Conservation (phyloP, 2,797 vertebrate species). For the Monodelphis domestica region DNA sequence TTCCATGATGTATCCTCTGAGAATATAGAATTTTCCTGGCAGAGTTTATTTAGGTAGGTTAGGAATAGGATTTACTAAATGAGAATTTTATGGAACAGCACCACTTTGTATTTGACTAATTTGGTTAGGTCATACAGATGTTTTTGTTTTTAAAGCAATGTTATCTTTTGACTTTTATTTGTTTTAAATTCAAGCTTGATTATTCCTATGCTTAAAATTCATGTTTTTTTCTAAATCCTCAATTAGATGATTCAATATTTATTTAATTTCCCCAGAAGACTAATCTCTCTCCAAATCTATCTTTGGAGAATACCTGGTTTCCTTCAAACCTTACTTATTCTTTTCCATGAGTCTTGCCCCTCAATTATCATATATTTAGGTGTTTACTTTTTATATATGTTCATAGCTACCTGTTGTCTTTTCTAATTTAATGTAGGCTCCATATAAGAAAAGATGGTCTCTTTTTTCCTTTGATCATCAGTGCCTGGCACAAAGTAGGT, state of each 20-base stretch:
- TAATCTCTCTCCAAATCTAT: conserved; percentile 23
- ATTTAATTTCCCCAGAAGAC: conserved; percentile 28
- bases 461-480: not conserved
- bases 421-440: not conserved
- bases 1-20: not conserved
- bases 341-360: not conserved
- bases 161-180: conserved; percentile 17
- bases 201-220: conserved; percentile 20
- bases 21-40: conserved; percentile 1
- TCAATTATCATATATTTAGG: not conserved
- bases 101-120: conserved; percentile 14
- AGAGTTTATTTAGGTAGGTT: conserved; percentile 12
- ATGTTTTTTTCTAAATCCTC: conserved; percentile 15
- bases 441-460: not conserved
- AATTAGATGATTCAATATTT: conserved; percentile 7
- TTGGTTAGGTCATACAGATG: conserved; percentile 26
- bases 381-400: not conserved
- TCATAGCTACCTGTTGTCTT: not conserved
- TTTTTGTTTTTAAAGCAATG: conserved; percentile 39
- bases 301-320: not conserved
- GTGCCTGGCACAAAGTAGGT: not conserved
- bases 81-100: conserved; percentile 25
- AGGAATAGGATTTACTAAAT: conserved; percentile 1
- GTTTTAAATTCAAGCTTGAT: not conserved
- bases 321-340: not conserved